These are phyloP conservation scores for Agrotis puta DNA, from an alignment of 2,888 invertebrate species.

Conservation along the genomic window DNA sequence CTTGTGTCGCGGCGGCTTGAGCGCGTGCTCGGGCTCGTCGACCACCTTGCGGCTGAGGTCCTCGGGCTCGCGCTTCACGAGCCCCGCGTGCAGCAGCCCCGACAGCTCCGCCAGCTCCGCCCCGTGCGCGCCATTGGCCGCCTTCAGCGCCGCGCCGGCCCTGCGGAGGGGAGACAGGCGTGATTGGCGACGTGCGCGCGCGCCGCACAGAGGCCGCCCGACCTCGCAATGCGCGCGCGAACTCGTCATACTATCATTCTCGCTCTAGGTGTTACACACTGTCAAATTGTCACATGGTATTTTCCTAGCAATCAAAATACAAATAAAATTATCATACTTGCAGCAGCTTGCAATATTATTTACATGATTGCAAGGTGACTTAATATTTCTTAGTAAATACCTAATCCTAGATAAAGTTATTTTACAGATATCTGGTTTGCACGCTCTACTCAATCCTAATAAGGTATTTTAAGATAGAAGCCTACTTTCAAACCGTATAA, in stretches of 20 bases:
- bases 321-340: conserved; percentile 76
- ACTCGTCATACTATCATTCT: conserved; percentile 79
- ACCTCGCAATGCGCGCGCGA: conserved; percentile 80
- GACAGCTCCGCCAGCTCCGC: conserved; percentile 92
- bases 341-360: conserved; percentile 67
- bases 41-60: conserved; percentile 94
- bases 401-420: conserved; percentile 58
- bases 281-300: conserved; percentile 75
- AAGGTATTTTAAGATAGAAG: conserved; percentile 50
- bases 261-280: conserved; percentile 75
- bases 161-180: conserved; percentile 92
- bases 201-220: conserved; percentile 77
- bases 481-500: conserved; percentile 49
- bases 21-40: conserved; percentile 92
- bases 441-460: conserved; percentile 43
- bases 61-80: conserved; percentile 95
- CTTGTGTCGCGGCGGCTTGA: conserved; percentile 92
- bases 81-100: conserved; percentile 92
- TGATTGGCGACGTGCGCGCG: conserved; percentile 88
- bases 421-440: conserved; percentile 52
- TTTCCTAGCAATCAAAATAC: conserved; percentile 70
- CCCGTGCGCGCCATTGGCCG: conserved; percentile 93
- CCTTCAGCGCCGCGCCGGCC: conserved; percentile 91
- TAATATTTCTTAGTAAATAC: conserved; percentile 57
- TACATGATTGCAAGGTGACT: conserved; percentile 65